phyloP scores from a whole-genome alignment of 2,797 vertebrate species.

The Tamandua tetradactyla region DNA sequence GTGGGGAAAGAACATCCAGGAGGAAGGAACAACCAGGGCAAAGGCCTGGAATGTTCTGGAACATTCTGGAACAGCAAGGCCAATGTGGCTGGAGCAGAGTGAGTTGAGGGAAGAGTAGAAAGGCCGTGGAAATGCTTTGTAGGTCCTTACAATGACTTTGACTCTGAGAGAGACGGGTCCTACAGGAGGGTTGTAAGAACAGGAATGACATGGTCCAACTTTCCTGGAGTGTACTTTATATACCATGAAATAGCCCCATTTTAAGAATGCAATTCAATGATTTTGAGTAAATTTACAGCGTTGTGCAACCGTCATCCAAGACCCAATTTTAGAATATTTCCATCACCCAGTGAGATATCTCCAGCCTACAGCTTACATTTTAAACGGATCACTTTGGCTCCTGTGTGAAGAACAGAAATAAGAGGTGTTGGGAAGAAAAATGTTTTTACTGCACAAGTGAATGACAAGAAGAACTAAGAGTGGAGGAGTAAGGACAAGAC shows the following conservation, averaged over 20 bases:
- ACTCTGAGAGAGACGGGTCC: not conserved
- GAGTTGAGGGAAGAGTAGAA: rapidly evolving
- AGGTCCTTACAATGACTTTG: not conserved
- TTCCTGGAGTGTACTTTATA: not conserved
- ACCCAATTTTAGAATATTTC: not conserved
- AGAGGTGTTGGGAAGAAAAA: not conserved
- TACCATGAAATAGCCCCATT: not conserved
- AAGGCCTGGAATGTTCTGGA: not conserved
- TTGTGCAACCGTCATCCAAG: not conserved
- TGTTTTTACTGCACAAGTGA: rapidly evolving
- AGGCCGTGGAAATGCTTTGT: rapidly evolving
- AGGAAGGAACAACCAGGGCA: not conserved
- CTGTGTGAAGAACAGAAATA: not conserved
- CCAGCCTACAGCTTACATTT: not conserved
- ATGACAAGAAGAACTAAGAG: not conserved
- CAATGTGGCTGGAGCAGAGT: not conserved
- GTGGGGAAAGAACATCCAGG: not conserved
- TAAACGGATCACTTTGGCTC: not conserved
- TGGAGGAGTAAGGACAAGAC: not conserved
- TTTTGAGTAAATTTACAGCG: not conserved
- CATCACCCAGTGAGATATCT: not conserved
- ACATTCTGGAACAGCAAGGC: not conserved
- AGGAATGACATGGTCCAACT: not conserved
- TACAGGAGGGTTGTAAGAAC: not conserved
- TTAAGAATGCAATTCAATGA: not conserved